These are phyloP conservation scores for Loris lydekkerianus DNA, from an alignment of 2,797 vertebrate species.

Conservation along the genomic window DNA sequence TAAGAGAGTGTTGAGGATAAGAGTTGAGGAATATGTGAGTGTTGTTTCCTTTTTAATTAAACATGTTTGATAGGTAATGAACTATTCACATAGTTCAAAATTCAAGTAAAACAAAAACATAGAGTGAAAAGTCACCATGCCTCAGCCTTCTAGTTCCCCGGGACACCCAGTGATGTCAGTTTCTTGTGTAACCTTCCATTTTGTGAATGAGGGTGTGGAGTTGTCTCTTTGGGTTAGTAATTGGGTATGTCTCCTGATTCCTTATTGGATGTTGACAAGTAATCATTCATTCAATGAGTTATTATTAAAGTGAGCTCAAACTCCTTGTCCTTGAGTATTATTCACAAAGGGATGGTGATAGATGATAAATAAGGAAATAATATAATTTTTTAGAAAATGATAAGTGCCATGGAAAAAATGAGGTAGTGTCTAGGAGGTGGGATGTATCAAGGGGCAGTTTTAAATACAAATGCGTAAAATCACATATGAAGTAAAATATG, in stretches of 20 bases:
- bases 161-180: not conserved
- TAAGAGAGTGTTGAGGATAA: not conserved
- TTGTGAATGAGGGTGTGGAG: not conserved
- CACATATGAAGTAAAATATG: not conserved
- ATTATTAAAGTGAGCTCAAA: not conserved
- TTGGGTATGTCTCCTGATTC: not conserved
- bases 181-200: not conserved
- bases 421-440: not conserved
- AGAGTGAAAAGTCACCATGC: not conserved
- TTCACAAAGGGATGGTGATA: slow-evolving; percentile 9
- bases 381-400: not conserved
- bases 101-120: not conserved
- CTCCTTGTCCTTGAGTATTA: not conserved
- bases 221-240: not conserved
- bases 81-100: slow-evolving; percentile 45
- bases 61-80: slow-evolving; percentile 27
- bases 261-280: not conserved
- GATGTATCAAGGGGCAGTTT: not conserved
- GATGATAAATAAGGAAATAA: not conserved
- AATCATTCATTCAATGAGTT: not conserved
- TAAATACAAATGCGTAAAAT: not conserved
- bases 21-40: not conserved
- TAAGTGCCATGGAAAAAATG: not conserved
- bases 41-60: slow-evolving; percentile 37
- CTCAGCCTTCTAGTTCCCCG: not conserved